These are phyloP conservation scores for Leptogaster cylindrica DNA, from an alignment of 2,888 invertebrate species.

Conservation along the genomic window DNA sequence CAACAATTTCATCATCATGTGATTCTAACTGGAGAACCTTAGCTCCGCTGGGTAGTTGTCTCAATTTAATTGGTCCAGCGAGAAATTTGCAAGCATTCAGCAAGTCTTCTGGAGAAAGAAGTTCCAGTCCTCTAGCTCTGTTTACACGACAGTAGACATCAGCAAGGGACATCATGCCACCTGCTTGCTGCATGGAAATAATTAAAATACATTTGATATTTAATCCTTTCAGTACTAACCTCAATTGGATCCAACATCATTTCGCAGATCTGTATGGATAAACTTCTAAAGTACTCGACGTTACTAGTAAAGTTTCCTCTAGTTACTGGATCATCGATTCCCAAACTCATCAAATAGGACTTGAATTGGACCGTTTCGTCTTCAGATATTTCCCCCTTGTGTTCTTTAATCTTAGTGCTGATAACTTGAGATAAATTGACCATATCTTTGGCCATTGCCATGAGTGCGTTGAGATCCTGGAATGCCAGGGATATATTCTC, in stretches of 20 bases:
- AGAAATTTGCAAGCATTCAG: slow-evolving; percentile 83
- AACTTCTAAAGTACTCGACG: slow-evolving; percentile 80
- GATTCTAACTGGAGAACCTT: slow-evolving; percentile 86
- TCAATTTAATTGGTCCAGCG: slow-evolving; percentile 74
- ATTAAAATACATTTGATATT: too few species aligned
- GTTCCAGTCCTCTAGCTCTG: slow-evolving; percentile 92
- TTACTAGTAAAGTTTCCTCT: slow-evolving; percentile 87
- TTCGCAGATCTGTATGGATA: slow-evolving; percentile 85
- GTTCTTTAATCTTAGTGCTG: slow-evolving; percentile 89
- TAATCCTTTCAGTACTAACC: slow-evolving; percentile 61
- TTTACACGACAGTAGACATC: slow-evolving; percentile 98
- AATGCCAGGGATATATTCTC: slow-evolving; percentile 92
- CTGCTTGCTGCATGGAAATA: slow-evolving; percentile 82
- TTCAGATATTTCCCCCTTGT: slow-evolving; percentile 94
- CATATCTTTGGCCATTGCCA: slow-evolving; percentile 98
- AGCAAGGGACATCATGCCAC: slow-evolving; percentile 95
- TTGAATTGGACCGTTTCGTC: slow-evolving; percentile 97
- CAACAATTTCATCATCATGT: slow-evolving; percentile 74
- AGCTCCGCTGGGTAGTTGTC: slow-evolving; percentile 93
- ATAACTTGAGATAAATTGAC: slow-evolving; percentile 90
- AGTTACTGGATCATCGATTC: slow-evolving; percentile 97
- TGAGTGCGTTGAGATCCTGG: slow-evolving; percentile 91
- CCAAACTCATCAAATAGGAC: slow-evolving; percentile 93
- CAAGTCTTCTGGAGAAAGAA: slow-evolving; percentile 96
- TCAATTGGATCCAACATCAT: slow-evolving; percentile 82